phyloP scores from a whole-genome alignment of 2,113 vertebrate species.

The Bufo bufo region DNA sequence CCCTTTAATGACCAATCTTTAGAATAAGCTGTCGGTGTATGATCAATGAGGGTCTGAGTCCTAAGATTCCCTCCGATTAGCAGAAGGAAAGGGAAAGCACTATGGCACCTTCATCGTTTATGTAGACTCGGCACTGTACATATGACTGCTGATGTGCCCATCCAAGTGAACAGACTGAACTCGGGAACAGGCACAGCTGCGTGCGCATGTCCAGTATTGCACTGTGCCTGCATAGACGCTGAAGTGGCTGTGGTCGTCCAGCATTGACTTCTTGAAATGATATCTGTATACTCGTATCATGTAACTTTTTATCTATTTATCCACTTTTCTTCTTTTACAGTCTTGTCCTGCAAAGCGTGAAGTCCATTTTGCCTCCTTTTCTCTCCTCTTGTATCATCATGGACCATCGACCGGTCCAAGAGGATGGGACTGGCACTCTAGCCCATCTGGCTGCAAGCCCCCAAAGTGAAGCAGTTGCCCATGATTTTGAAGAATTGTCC shows the following conservation, averaged over 20 bases:
- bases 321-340: slow-evolving; percentile 19
- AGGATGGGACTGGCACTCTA: slow-evolving; percentile 78
- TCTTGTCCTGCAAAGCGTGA: slow-evolving; percentile 15
- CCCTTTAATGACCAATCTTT: too few species aligned
- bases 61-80: too few species aligned
- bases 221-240: not conserved
- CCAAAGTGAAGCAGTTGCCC: slow-evolving; percentile 92
- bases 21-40: too few species aligned
- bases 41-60: too few species aligned
- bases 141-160: not conserved
- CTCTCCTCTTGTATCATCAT: slow-evolving; percentile 69
- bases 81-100: too few species aligned
- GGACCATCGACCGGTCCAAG: slow-evolving; percentile 77
- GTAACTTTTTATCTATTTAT: not conserved
- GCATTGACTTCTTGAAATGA: not conserved
- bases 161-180: not conserved
- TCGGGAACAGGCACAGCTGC: not conserved
- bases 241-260: not conserved
- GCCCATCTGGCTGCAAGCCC: slow-evolving; percentile 85
- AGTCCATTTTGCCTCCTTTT: not conserved
- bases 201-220: too few species aligned
- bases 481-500: slow-evolving; percentile 91
- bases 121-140: not conserved
- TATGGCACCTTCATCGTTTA: too few species aligned
- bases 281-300: not conserved